Evolutionary conservation across 2,888 invertebrate genomes (phyloP).

Genomic region (Pyrochroa serraticornis): DNA sequence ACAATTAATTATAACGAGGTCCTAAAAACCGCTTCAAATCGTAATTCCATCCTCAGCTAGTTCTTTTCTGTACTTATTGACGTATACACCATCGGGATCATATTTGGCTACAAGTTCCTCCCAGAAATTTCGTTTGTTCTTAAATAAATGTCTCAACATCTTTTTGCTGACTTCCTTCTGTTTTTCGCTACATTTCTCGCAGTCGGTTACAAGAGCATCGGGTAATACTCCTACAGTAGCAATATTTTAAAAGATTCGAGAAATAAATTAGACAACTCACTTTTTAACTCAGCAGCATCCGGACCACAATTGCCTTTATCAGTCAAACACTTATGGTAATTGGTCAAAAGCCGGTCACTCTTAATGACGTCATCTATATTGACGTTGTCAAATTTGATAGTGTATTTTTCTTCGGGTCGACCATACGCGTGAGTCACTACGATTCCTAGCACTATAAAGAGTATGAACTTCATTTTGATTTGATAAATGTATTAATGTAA

Average conservation of each 20-base stretch:
- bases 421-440: background rate
- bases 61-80: slow-evolving; percentile 65
- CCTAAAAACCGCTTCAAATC: no score
- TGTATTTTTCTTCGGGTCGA: slow-evolving; percentile 24
- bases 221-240: background rate
- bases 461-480: slow-evolving; percentile 1
- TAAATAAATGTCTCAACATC: slow-evolving; percentile 69
- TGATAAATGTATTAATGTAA: no score
- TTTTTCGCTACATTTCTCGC: slow-evolving; percentile 69
- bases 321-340: slow-evolving; percentile 60
- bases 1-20: no score
- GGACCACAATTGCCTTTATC: slow-evolving; percentile 70
- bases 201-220: slow-evolving; percentile 44
- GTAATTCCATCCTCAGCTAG: slow-evolving; percentile 40
- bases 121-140: slow-evolving; percentile 69
- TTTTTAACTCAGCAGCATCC: slow-evolving; percentile 73
- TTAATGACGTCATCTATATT: slow-evolving; percentile 70
- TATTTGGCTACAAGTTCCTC: slow-evolving; percentile 68
- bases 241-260: background rate
- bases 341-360: slow-evolving; percentile 66
- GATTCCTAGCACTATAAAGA: background rate
- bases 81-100: slow-evolving; percentile 71
- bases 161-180: slow-evolving; percentile 69
- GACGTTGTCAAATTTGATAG: slow-evolving; percentile 71
- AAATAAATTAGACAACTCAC: slow-evolving; percentile 59